A percentile compares a stretch with the other conserved stretches of the same genome.
Conservation (phyloP, 2,888 invertebrate genomes). For the Stratiomys singularior region DNA sequence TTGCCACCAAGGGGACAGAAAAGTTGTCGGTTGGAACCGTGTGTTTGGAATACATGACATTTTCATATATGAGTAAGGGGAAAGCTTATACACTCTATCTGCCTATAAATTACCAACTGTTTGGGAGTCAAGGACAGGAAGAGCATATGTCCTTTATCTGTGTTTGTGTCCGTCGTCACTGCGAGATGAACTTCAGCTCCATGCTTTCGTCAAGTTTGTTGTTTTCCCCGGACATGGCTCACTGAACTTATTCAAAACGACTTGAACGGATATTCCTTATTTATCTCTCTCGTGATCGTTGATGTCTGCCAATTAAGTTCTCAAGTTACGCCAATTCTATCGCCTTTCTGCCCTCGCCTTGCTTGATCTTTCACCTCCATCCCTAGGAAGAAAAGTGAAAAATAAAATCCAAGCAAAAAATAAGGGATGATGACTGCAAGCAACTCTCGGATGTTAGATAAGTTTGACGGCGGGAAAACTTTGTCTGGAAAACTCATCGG, state of each 20-base stretch:
- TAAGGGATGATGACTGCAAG: slow-evolving; percentile 22
- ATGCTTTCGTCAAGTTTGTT: background rate
- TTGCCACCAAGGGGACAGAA: slow-evolving; percentile 40
- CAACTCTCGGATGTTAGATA: slow-evolving; percentile 42
- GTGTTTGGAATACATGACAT: slow-evolving; percentile 17
- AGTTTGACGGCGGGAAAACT: slow-evolving; percentile 38
- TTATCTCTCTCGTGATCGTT: slow-evolving; percentile 43
- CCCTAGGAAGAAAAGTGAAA: too few relatives aligned
- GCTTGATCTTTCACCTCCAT: background rate
- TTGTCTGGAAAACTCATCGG: background rate
- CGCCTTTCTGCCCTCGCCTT: background rate
- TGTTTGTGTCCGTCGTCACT: background rate
- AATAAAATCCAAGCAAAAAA: background rate
- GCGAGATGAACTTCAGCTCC: background rate
- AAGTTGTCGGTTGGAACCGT: slow-evolving; percentile 34
- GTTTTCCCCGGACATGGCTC: too few relatives aligned
- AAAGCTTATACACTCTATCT: background rate
- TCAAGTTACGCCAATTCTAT: slow-evolving; percentile 39
- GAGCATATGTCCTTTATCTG: background rate
- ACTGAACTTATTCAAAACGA: slow-evolving; percentile 4
- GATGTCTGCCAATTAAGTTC: slow-evolving; percentile 45
- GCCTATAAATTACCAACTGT: slow-evolving; percentile 6
- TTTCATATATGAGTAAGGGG: background rate
- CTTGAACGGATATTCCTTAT: slow-evolving; percentile 42
- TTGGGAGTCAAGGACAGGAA: background rate